Base-by-base conservation (phyloP, 1,140 invertebrate genomes). In the Drosophila fuyamai region DNA sequence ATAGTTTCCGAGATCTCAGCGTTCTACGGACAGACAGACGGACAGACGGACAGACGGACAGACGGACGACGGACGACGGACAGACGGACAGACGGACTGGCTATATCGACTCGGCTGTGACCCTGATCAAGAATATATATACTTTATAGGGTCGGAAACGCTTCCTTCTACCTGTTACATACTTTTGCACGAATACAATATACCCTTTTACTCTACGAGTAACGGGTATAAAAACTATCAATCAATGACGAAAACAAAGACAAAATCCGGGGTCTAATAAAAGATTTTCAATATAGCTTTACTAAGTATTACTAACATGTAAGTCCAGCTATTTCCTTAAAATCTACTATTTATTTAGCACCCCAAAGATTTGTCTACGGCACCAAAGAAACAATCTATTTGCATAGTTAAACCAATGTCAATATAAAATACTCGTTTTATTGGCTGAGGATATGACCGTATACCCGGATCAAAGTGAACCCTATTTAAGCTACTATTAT, bases 401-500 rank as follows among this genome's bases (percentile, higher is more conserved):
- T 58, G 48, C 44, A 58, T 57, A 50, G 13, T 63, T 48, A 38
- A 12, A 35, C 29, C 16, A 35, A 48, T 50, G 44, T 18, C 44
- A 38, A 13, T 43, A 38, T 35, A 18, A 29, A 43, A 13, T 13
- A 53, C 32, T 32, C 60, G 14, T 44, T 68, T 66, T 66, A 54
- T 48, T 36, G 32, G 57, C 57, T 16, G 40, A 48, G 57, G 32
- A 29, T 54, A 47, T 44, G n/a, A 7, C n/a, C 57, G 8, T 36
- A 38, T 36, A 12, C 43, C 47, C 13, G 65, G 41, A 53, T 43
- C 51, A 57, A 70, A 70, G 66, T 32, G 36, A 73, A 18, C 47
- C 67, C 70, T 32, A 65, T 50, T 62, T 55, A 76, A 76, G 62
- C 62, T 41, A 60, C 56, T 77, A 59, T 55, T 68, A 77, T 59